Percentiles rank a stretch among this genome's conserved stretches.
phyloP scores from a whole-genome alignment of 1,140 invertebrate genomes.

The Scaptomyza graminum region DNA sequence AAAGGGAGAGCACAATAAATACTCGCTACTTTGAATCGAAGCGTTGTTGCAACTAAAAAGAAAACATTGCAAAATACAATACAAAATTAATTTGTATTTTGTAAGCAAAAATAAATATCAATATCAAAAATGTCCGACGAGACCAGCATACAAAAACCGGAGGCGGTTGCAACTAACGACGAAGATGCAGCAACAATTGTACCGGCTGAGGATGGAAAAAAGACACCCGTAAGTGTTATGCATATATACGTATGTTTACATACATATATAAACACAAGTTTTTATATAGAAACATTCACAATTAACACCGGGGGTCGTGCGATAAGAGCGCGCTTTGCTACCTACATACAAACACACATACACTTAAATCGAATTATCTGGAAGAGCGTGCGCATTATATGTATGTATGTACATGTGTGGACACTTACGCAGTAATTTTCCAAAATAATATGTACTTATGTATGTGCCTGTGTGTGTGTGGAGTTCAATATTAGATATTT shows the following conservation, averaged over 20 bases:
- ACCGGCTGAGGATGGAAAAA: constrained; percentile 57
- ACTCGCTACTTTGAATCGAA: constrained; percentile 57
- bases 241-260: neutral
- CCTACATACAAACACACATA: constrained; percentile 18
- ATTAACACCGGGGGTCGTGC: constrained; percentile 67
- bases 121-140: constrained; percentile 62
- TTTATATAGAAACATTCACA: constrained; percentile 38
- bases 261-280: constrained; percentile 24
- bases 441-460: constrained; percentile 55
- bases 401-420: neutral
- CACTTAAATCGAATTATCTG: constrained; percentile 61
- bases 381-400: constrained; percentile 22
- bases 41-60: constrained; percentile 46
- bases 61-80: constrained; percentile 61
- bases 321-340: constrained; percentile 56
- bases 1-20: constrained; percentile 23
- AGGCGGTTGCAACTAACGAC: constrained; percentile 48
- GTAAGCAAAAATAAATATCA: constrained; percentile 36
- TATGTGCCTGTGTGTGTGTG: constrained; percentile 11
- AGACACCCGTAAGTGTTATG: constrained; percentile 69
- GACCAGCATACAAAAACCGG: constrained; percentile 61
- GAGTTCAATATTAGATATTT: constrained; percentile 49
- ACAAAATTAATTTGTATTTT: constrained; percentile 37
- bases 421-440: constrained; percentile 62
- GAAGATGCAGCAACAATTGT: constrained; percentile 31